Base-by-base conservation (phyloP, 2,888 invertebrate genomes). In the Masnerella sp. region DNA sequence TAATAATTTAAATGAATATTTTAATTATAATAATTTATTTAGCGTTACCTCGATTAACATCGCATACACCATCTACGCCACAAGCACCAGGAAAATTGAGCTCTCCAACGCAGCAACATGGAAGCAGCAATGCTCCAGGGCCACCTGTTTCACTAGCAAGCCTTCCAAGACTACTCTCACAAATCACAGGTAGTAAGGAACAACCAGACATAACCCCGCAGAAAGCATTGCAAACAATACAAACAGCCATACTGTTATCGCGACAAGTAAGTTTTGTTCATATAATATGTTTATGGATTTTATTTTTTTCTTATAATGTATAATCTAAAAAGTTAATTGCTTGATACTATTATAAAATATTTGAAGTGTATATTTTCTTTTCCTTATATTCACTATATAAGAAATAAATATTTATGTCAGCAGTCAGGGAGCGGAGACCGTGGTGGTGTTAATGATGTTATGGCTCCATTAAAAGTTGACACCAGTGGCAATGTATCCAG, bases 41-140 rank as follows among this genome's bases (percentile, higher is more conserved):
- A 86, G 93, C 93, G 67, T 86, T 93, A 85, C 92, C 92, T 32
- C 90, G 92, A 62, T 84, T 90, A 77, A 89, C 91, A 79, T 92
- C 91, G 76, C 90, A 90, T 77, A 90, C 89, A 71, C 88, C 85
- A 32, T 80, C 81, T 47, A 83, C 83, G 56, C 83, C 86, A 22
- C 87, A 87, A 78, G 80, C 82, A 59, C 83, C 86, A 40, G 83
- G 84, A 15, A 87, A 87, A 78, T 76, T 86, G 45, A 78, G 77
- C 61, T 83, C 83, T 20, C 85, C 83, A 54, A 86, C 87, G 65
- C 86, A 85, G 40, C 81, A 80, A 40, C 79, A 78, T 17, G 83
- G 81, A 43, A 83, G 79, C 72, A 84, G 84, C 75, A 84, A 86
- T 56, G 88, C 89, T 12, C 87, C 88, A 30, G 82, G 89, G 38